Base-by-base conservation (phyloP, 2,888 invertebrate species). In the Colostygia pectinataria region DNA sequence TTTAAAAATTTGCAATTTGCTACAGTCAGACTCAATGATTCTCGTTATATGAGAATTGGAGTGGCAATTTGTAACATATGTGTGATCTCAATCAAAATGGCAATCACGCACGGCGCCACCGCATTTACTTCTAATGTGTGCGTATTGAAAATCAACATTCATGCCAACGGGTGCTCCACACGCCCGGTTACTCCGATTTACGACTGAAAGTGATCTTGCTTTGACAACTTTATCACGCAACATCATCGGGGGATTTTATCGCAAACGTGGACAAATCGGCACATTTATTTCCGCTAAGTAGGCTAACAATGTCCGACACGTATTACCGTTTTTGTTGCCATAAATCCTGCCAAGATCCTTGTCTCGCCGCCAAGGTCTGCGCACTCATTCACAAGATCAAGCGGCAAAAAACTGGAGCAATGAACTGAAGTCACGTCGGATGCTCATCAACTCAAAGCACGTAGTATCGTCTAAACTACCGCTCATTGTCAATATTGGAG, bases 401-500 rank as follows among this genome's bases (percentile, higher is more conserved):
- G 74, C 77, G 72, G 79, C 77, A 86, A 87, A 87, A 87, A 89
- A 89, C 77, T 89, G 68, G 89, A 86, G 87, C 88, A 84, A 87
- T 83, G 87, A 86, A 89, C 89, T 79, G 77, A 68, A 81, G 82
- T 84, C 88, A 88, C 88, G 88, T 86, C 83, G 74, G 66, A 69
- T 65, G 74, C 77, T 84, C 83, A 87, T 89, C 83, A 80, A 74
- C 71, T 79, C 75, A 56, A 65, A 65, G 78, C 89, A 89, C 88
- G 89, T 89, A 83, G 71, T 70, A 71, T 77, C 83, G 73, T 83
- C 89, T 86, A 87, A 89, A 88, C 88, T 87, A 85, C 87, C 84
- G 83, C 86, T 87, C 83, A 87, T 87, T 87, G 88, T 88, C 87
- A 87, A 88, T 88, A 89, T 85, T 83, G 80, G 78, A 81, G 83